Percentiles rank a stretch among this genome's conserved stretches.
Conservation (phyloP, 2,888 invertebrate genomes). For the Xylota segnis region DNA sequence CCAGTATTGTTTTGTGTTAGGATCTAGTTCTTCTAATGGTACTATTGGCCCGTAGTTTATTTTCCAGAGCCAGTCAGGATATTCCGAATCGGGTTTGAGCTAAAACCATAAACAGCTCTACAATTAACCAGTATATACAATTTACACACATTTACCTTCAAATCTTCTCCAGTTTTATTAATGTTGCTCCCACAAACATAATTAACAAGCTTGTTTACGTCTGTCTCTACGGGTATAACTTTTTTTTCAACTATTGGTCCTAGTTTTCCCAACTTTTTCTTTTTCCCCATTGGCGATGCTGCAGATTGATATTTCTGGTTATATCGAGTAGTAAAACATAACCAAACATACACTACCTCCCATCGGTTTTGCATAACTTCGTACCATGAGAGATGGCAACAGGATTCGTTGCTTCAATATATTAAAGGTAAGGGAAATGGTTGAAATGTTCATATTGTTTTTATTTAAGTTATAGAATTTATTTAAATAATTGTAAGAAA, state of each 20-base stretch:
- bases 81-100: conserved; percentile 91
- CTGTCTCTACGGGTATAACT: conserved; percentile 93
- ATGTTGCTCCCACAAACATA: conserved; percentile 95
- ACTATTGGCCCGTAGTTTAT: conserved; percentile 88
- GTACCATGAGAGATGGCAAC: conserved; percentile 38
- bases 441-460: conserved; percentile 67
- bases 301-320: neutral
- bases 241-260: conserved; percentile 89
- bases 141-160: conserved; percentile 85
- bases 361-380: conserved; percentile 76
- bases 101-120: conserved; percentile 73
- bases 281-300: conserved; percentile 83
- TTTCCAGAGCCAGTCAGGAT: conserved; percentile 97
- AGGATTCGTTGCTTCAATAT: conserved; percentile 68
- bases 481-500: conserved; percentile 14
- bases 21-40: conserved; percentile 91
- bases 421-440: conserved; percentile 59
- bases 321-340: neutral
- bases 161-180: conserved; percentile 91
- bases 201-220: conserved; percentile 90
- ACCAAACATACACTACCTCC: conserved; percentile 52
- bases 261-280: conserved; percentile 87
- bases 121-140: conserved; percentile 2
- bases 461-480: neutral
- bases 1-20: conserved; percentile 93